Base-by-base conservation (phyloP, 2,888 invertebrate species). In the Villa cingulata region DNA sequence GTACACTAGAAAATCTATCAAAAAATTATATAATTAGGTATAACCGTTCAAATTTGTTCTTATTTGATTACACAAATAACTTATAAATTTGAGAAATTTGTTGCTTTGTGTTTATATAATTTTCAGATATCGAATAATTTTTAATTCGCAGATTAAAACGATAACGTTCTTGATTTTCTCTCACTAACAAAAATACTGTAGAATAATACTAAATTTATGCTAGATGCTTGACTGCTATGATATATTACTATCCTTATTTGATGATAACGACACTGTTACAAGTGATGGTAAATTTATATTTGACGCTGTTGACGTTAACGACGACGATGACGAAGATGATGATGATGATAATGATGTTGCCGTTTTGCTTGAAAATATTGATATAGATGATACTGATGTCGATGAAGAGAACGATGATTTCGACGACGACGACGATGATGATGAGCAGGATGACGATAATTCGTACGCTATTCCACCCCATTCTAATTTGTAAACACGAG, bases 381-480 rank as follows among this genome's bases (percentile, higher is more conserved):
- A 12, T 32, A 5, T 12, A 10, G 29, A 32, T 12, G 29, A 32
- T 32, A 3, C 3, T 32, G 29, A 5, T 32, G 12, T 12, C 12
- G 12, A 32, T 12, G 29, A 29, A 3, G 10, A 29, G 3, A 12
- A 9, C 12, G 29, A 29, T 29, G 29, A 32, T 32, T 3, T 3
- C 12, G 12, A 3, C 10, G 29, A 12, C 12, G 29, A 32, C 12
- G 12, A 9, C 12, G 29, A 12, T 32, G 29, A 41, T n/a, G n/a
- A 10, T 20, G 17, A 38, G 9, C 34, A 14, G 32, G 32, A 32
- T 34, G 41, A 23, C 16, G 83, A 82, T 56, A 89, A 77, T 73
- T 90, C 89, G 63, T 94, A 91, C 43, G 91, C 94, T 41, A 86
- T 72, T 34, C 97, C 97, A 53, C 97, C 96, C 96, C 96, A 97